Base-by-base conservation (phyloP, 1,140 invertebrate species). In the Drosophila dunni region DNA sequence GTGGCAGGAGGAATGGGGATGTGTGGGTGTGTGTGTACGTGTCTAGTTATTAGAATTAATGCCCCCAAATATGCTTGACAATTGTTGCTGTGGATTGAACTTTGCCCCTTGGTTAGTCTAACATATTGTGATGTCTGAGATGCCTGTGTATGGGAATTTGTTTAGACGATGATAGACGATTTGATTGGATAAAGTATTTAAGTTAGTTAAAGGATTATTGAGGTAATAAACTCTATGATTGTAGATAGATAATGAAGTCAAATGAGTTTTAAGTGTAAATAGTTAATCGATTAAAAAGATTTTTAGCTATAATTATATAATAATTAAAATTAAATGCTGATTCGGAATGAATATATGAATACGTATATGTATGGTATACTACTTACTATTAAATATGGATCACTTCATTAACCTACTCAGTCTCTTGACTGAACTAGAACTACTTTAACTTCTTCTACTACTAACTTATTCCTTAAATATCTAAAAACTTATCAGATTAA, bases 21-120 rank as follows among this genome's bases (percentile, higher is more conserved):
- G 9, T 11, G 29, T n/a, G 29, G 54, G 29, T 57, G 10, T 51
- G 42, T 66, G 44, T 61, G 29, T 66, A 48, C 11, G 44, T 24
- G 68, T 64, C 56, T 56, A 57, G 70, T 84, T 84, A 84, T 89
- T 73, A 50, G 75, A 78, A 89, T 81, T 83, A 78, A 78, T 89
- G 75, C 51, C 7, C 36, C 45, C 40, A 48, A 75, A 73, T 71
- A 75, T 75, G 50, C 62, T 71, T 51, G 64, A 81, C 78, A 89
- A 75, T 84, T 88, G 79, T 89, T 88, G 84, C 82, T 76, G 36
- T 34, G 1, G 10, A 13, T 15, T 46, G 29, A 75, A 57, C 20
- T 65, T 67, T 60, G 44, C 10, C 53, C 15, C 33, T 1, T 33
- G n/a, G 42, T n/a, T 9, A 46, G 29, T 61, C 33, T 29, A 29